Evolutionary conservation across 2,888 invertebrate genomes (phyloP), one percentile per base, ranked within the genome.

Genomic region (Argyresthia albistria): DNA sequence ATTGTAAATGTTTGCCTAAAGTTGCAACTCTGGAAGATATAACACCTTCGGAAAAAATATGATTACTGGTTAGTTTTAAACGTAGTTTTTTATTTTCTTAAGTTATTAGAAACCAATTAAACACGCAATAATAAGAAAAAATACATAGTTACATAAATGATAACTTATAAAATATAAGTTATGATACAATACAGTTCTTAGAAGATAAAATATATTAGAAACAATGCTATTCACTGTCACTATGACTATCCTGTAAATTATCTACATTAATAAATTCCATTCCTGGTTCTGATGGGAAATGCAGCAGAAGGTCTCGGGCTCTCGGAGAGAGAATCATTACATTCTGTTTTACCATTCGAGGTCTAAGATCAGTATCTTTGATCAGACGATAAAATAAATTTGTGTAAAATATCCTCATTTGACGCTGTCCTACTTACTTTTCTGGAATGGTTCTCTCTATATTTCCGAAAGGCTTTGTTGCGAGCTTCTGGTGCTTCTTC

Each of bases 381-480:
- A 39, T 39, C 39, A 39, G 39, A 39, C n/a, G 39, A 39, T 4
- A 39, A 39, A 39, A 39, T 3, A 39, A 39, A 8, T 1, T 39
- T 39, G 25, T 25, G 25, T 25, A 25, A 25, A 25, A 25, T 25
- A 25, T 25, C 25, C 25, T 25, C 25, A 25, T 39, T 39, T 39
- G 39, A 11, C 39, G 39, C 39, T 39, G 39, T 39, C 10, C 4
- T 8, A 4, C 3, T 39, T 11, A 8, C 8, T 39, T 8, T 39
- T 25, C 25, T 25, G 2, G 25, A 25, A 25, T 47, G 47, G 35
- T 35, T 16, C 15, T 47, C 16, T 14, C 47, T n/a, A 12, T 47
- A 47, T 35, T 51, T 57, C 12, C 56, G 50, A 48, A 57, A 55
- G 35, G 54, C 57, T 52, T 57, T 54, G 52, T 57, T 57, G 25